phyloP scores from a whole-genome alignment of 1,140 invertebrate genomes.

The Cataglyphis hispanica region DNA sequence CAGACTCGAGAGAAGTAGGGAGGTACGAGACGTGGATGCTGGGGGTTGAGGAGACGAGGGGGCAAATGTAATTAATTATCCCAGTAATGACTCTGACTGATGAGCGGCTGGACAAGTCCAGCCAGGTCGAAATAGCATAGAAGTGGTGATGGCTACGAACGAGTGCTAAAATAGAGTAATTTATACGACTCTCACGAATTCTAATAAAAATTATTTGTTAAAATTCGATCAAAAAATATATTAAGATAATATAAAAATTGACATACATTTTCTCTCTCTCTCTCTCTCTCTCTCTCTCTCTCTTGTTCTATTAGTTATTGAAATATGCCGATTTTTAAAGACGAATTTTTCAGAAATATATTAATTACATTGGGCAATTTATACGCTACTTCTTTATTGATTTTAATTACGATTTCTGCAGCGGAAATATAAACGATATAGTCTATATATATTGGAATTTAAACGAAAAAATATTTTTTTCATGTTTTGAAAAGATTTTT shows the following conservation, averaged over 20 bases:
- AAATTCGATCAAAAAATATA: conserved; percentile 15
- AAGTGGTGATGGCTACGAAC: conserved; percentile 83
- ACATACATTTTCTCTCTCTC: not conserved
- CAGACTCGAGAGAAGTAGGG: conserved; percentile 70
- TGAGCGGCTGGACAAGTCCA: conserved; percentile 87
- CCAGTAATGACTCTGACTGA: conserved; percentile 87
- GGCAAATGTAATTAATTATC: conserved; percentile 87
- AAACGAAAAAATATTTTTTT: conserved; percentile 6
- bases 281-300: too few relatives aligned
- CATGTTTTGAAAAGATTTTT: conserved; percentile 33
- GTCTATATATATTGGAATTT: conserved; percentile 4
- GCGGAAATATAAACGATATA: conserved; percentile 28
- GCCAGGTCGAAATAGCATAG: conserved; percentile 84
- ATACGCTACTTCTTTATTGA: conserved; percentile 28
- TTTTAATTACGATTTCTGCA: conserved; percentile 37
- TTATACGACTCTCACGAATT: conserved; percentile 28
- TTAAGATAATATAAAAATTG: conserved; percentile 5
- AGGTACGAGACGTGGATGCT: conserved; percentile 76
- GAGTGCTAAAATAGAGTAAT: conserved; percentile 35
- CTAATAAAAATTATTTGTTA: conserved; percentile 9
- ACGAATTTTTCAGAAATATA: conserved; percentile 28
- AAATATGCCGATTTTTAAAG: conserved; percentile 11
- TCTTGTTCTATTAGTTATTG: not conserved
- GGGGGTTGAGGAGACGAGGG: conserved; percentile 81
- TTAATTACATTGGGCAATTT: not conserved